Percentiles rank a stretch among this genome's conserved stretches.
Conservation (phyloP, 2,113 vertebrate species). For the Mellivora capensis region DNA sequence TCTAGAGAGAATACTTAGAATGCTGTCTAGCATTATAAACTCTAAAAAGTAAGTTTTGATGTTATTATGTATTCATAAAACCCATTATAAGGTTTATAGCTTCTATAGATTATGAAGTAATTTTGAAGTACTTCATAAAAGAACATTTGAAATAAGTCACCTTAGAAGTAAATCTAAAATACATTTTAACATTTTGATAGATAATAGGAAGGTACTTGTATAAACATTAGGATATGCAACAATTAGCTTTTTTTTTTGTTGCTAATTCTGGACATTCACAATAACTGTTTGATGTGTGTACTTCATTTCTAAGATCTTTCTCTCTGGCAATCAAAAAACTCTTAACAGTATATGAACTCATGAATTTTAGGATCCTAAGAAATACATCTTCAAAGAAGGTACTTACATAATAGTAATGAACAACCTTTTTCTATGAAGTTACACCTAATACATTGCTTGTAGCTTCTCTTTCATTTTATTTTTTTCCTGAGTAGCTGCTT, state of each 20-base stretch:
- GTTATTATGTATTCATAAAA: neutral
- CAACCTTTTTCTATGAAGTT: neutral
- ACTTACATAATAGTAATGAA: neutral
- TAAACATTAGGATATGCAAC: neutral
- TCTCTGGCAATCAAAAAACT: neutral
- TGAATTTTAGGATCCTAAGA: neutral
- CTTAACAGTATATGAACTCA: neutral
- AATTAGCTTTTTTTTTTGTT: neutral
- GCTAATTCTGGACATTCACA: neutral
- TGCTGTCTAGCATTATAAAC: neutral
- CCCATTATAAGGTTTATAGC: neutral
- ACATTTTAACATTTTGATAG: neutral
- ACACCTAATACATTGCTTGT: neutral
- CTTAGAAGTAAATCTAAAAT: neutral
- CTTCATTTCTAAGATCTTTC: neutral
- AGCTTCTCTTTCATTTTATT: neutral
- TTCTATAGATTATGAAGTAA: neutral
- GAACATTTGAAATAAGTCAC: neutral
- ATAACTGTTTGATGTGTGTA: neutral
- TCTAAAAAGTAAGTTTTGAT: neutral
- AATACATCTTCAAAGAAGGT: neutral
- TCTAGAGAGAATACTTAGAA: neutral
- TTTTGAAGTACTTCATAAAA: neutral
- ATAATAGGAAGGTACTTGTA: neutral
- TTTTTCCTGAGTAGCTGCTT: neutral